Evolutionary conservation across 2,888 invertebrate genomes (phyloP).

Genomic region (Congeria kusceri): DNA sequence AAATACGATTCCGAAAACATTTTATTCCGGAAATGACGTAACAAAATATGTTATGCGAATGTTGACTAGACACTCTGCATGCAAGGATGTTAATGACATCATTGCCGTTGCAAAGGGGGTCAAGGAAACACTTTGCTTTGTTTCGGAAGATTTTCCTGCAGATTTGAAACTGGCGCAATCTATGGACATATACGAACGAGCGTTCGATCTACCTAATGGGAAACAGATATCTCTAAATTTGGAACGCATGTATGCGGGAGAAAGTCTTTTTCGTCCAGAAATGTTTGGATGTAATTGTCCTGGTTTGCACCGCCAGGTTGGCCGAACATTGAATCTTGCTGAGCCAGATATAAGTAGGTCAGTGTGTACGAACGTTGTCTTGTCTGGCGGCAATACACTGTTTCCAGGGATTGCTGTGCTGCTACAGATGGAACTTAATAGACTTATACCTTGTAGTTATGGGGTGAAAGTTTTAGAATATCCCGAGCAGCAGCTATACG

Average conservation of each 20-base stretch:
- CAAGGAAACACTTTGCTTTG: conserved; percentile 26
- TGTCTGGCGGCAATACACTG: conserved; percentile 45
- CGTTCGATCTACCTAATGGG: conserved; percentile 22
- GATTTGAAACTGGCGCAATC: conserved; percentile 27
- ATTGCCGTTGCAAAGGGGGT: conserved; percentile 17
- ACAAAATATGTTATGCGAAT: conserved; percentile 19
- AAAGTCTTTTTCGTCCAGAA: conserved; percentile 17
- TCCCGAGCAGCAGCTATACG: conserved; percentile 14
- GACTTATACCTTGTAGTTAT: conserved; percentile 16
- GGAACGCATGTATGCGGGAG: conserved; percentile 20
- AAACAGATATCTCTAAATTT: conserved; percentile 16
- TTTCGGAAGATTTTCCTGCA: conserved; percentile 29
- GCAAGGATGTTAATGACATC: conserved; percentile 7
- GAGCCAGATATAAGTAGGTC: conserved; percentile 21
- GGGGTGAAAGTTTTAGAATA: conserved; percentile 25
- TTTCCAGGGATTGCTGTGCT: conserved; percentile 29
- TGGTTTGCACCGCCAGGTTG: conserved; percentile 18
- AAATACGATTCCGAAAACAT: conserved; percentile 36
- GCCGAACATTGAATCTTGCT: conserved; percentile 19
- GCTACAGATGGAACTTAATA: conserved; percentile 35
- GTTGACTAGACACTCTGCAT: not conserved
- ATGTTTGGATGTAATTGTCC: conserved; percentile 30
- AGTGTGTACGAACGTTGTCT: conserved; percentile 23
- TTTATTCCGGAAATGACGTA: conserved; percentile 25
- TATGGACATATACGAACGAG: conserved; percentile 23